phyloP scores from a whole-genome alignment of 2,113 vertebrate species.

The Macrotus californicus region DNA sequence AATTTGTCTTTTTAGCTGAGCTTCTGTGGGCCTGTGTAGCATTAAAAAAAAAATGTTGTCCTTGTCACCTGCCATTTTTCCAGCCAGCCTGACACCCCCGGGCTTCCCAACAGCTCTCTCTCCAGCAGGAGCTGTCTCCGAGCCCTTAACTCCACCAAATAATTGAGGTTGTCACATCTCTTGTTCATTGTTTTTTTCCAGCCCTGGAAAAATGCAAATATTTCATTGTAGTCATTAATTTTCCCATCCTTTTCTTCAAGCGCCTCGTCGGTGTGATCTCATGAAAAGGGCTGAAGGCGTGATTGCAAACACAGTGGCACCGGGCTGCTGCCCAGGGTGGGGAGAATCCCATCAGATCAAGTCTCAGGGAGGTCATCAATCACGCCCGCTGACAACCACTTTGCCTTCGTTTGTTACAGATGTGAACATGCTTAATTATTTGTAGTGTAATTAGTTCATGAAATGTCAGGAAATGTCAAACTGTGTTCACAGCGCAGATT shows the following conservation, averaged over 20 bases:
- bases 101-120: slow-evolving; percentile 89
- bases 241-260: slow-evolving; percentile 94
- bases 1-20: slow-evolving; percentile 96
- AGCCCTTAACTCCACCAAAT: slow-evolving; percentile 95
- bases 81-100: slow-evolving; percentile 90
- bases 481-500: slow-evolving; percentile 83
- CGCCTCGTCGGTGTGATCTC: slow-evolving; percentile 90
- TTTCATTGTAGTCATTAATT: slow-evolving; percentile 98
- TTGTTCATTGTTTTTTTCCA: slow-evolving; percentile 91
- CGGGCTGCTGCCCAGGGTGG: slow-evolving; percentile 77
- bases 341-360: slow-evolving; percentile 90
- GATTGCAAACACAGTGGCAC: slow-evolving; percentile 87
- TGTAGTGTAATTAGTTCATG: slow-evolving; percentile 92
- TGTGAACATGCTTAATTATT: slow-evolving; percentile 95
- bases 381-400: slow-evolving; percentile 86
- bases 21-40: slow-evolving; percentile 85
- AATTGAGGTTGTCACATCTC: slow-evolving; percentile 99
- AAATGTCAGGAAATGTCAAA: slow-evolving; percentile 90
- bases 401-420: slow-evolving; percentile 89
- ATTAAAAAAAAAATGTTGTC: slow-evolving; percentile 82
- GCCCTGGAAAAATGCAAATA: slow-evolving; percentile 95
- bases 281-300: slow-evolving; percentile 87
- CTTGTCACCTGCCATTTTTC: slow-evolving; percentile 97
- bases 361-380: slow-evolving; percentile 90
- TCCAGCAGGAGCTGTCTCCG: slow-evolving; percentile 93